Evolutionary conservation across 2,888 invertebrate genomes (phyloP), one percentile per base, ranked within the genome.

Genomic region (Phragmatobia fuliginosa): DNA sequence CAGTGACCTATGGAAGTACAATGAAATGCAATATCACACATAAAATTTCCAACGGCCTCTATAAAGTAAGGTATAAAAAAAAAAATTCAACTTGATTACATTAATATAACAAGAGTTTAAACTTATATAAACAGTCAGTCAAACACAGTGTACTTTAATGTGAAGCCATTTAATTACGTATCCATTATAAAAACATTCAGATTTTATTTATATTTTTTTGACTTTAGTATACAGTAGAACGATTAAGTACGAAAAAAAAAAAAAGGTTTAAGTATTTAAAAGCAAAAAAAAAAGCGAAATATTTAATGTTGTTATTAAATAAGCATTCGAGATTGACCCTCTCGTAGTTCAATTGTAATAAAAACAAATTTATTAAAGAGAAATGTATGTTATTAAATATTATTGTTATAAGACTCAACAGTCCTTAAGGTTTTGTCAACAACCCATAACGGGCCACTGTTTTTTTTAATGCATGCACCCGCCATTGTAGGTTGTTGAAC

Each of bases 71-170:
- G 49, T 38, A 45, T 60, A 38, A 69, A 61, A 65, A 45, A 65
- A 69, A 69, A 69, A 69, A 56, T n/a, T 65, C 6, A 45, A 59
- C 21, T 68, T 63, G 18, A 65, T 61, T 38, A 32, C 60, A 14
- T 21, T 38, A 63, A 59, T 21, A 62, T 32, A 4, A 21, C 28
- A 52, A 28, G n/a, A 18, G 58, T 45, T 14, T 45, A 25, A 28
- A 59, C 59, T 49, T 49, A 36, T 14, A n/a, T 18, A 52, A 63
- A 49, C 14, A 32, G 33, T 1, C 28, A 8, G 16, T 14, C n/a
- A 14, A 33, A 68, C 41, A 21, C 33, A 45, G 25, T 4, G 33
- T 59, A 21, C 33, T 64, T 59, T 59, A 21, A 45, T 28, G 36
- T n/a, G n/a, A n/a, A n/a, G 16, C 28, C 33, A 10, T n/a, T n/a